These are phyloP conservation scores for Galaxias olidus DNA, from an alignment of 2,797 vertebrate species.

Conservation along the genomic window DNA sequence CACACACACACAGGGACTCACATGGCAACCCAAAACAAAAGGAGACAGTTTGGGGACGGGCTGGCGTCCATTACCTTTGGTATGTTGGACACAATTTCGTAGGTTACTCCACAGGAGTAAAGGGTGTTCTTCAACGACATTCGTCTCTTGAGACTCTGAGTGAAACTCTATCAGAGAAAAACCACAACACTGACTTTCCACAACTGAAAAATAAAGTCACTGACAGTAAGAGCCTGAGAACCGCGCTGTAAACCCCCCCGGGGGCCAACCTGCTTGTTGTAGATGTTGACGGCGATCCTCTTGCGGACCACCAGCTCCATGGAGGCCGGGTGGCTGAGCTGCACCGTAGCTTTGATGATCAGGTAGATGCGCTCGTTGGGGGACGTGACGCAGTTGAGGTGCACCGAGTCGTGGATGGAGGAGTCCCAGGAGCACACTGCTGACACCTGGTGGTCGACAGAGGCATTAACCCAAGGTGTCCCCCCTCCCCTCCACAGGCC, in stretches of 20 bases:
- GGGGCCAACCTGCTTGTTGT: conserved; percentile 90
- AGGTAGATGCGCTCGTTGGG: conserved; percentile 94
- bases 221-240: neutral
- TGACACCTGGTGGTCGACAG: conserved; percentile 76
- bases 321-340: conserved; percentile 94
- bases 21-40: no score
- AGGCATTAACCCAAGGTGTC: no score
- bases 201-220: neutral
- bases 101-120: conserved; percentile 90
- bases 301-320: conserved; percentile 96
- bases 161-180: conserved; percentile 85
- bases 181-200: conserved; percentile 1
- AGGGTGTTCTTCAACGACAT: conserved; percentile 94
- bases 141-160: conserved; percentile 95
- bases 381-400: conserved; percentile 92
- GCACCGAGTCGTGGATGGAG: conserved; percentile 93
- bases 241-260: neutral
- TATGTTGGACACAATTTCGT: conserved; percentile 98
- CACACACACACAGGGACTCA: no score
- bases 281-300: conserved; percentile 95
- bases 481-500: no score
- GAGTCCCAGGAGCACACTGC: conserved; percentile 96
- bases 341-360: conserved; percentile 92
- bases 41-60: no score
- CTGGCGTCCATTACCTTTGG: no score